Evolutionary conservation across 1,140 invertebrate genomes (phyloP).

Genomic region (Thalassaphorura encarpata): DNA sequence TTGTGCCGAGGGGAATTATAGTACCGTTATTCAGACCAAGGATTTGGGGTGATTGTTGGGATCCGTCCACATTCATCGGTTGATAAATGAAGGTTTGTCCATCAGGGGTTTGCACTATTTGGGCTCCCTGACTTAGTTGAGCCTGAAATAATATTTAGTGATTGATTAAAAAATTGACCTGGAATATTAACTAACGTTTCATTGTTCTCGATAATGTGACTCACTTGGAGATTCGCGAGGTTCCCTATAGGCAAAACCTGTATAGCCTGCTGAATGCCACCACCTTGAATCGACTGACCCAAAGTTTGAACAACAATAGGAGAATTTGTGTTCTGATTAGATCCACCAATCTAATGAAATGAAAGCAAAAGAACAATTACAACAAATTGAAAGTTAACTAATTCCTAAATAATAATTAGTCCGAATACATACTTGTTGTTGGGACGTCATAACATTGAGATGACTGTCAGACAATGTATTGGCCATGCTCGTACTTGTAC

Average conservation of each 20-base stretch:
- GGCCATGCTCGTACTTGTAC: too few relatives aligned
- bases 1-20: slow-evolving; percentile 22
- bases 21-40: slow-evolving; percentile 27
- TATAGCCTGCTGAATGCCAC: slow-evolving; percentile 11
- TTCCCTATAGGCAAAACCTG: slow-evolving; percentile 23
- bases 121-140: slow-evolving; percentile 45
- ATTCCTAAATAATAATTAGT: neutral
- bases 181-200: neutral
- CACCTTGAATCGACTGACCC: slow-evolving; percentile 13
- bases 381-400: neutral
- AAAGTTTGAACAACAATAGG: slow-evolving; percentile 8
- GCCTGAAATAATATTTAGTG: slow-evolving; percentile 18
- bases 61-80: slow-evolving; percentile 51
- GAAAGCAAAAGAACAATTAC: neutral
- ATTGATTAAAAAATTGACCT: too few relatives aligned
- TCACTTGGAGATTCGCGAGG: slow-evolving; percentile 25
- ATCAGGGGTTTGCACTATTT: slow-evolving; percentile 80
- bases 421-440: neutral
- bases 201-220: neutral
- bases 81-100: slow-evolving; percentile 90
- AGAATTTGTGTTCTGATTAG: neutral
- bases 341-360: neutral
- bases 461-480: too few relatives aligned
- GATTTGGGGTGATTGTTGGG: slow-evolving; percentile 29
- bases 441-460: neutral